Base-by-base conservation (phyloP, 2,888 invertebrate species). In the Brachynemurus nebulosus region DNA sequence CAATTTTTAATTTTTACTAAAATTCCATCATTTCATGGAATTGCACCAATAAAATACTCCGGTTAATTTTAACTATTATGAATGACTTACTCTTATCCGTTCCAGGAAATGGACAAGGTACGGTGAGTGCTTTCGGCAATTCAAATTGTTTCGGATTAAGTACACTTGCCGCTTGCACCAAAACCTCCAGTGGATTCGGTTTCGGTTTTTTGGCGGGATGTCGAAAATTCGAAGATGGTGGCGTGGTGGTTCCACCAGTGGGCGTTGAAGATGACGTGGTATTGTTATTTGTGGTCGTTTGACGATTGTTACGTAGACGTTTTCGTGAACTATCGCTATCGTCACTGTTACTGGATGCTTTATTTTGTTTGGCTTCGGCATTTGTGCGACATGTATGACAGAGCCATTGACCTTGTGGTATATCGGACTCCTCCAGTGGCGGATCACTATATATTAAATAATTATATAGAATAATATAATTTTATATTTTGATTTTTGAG, bases 111-210 rank as follows among this genome's bases (percentile, higher is more conserved):
- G 76, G 70, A 47, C 79, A 78, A 18, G 82, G 80, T 52, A 86
- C 67, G 51, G 75, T 74, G 66, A 91, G 73, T 56, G 90, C 86
- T 39, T 76, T 68, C 0, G 93, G 91, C 54, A 95, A 65, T 56
- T 86, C 83, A 64, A 93, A 95, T 65, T 93, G 90, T 53, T 74
- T 76, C 0, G 95, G 93, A 68, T 95, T 95, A 64, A 88, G 74
- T 47, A 84, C 69, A 52, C 77, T 78, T 2, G 91, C 92, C 0
- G 86, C 89, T 54, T 82, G 73, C 42, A 89, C 82, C 14, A 93
- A 67, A 35, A 82, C 71, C 55, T 86, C 81, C 60, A 93, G 71
- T 1, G 89, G 80, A 37, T 75, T 74, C 5, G 63, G 53, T 50
- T 69, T 70, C 35, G 61, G 58, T 49, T 69, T 67, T 55, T 71